These are phyloP conservation scores for Amyelois transitella DNA, from an alignment of 1,140 invertebrate genomes.

Conservation along the genomic window DNA sequence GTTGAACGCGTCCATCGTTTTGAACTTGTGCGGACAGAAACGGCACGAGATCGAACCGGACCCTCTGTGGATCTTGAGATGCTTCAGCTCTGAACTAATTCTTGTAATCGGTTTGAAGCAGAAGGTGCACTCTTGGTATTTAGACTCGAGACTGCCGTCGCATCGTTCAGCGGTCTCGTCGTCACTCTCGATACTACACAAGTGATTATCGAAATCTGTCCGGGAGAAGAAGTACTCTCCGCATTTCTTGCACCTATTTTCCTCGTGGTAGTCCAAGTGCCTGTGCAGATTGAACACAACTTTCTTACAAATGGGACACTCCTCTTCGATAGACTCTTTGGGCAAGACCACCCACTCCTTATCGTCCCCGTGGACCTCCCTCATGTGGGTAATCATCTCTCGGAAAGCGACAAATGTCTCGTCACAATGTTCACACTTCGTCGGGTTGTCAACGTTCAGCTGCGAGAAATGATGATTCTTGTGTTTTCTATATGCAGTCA, in stretches of 20 bases:
- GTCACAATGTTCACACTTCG: conserved; percentile 66
- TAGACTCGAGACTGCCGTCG: conserved; percentile 19
- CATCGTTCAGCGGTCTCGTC: conserved; percentile 34
- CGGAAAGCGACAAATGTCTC: conserved; percentile 63
- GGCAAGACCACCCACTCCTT: conserved; percentile 63
- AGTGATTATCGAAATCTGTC: conserved; percentile 54
- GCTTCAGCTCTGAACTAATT: conserved; percentile 44
- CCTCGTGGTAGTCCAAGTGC: conserved; percentile 67
- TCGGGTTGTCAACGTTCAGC: conserved; percentile 59
- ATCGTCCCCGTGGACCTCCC: conserved; percentile 58
- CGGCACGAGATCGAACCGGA: conserved; percentile 65
- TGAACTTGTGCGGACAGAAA: conserved; percentile 65
- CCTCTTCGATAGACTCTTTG: conserved; percentile 55
- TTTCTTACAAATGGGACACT: conserved; percentile 66
- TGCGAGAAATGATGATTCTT: conserved; percentile 61
- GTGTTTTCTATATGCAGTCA: conserved; percentile 58
- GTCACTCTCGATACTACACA: conserved; percentile 65
- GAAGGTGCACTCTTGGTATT: conserved; percentile 66
- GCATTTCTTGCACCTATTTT: conserved; percentile 70
- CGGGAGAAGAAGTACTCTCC: conserved; percentile 64
- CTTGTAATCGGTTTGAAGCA: conserved; percentile 66
- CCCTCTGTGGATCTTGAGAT: conserved; percentile 52
- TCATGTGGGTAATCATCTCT: conserved; percentile 66
- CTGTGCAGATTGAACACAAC: conserved; percentile 61
- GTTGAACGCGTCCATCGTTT: conserved; percentile 66